Base-by-base conservation (phyloP, 2,797 vertebrate genomes). In the Scolopax rusticola region DNA sequence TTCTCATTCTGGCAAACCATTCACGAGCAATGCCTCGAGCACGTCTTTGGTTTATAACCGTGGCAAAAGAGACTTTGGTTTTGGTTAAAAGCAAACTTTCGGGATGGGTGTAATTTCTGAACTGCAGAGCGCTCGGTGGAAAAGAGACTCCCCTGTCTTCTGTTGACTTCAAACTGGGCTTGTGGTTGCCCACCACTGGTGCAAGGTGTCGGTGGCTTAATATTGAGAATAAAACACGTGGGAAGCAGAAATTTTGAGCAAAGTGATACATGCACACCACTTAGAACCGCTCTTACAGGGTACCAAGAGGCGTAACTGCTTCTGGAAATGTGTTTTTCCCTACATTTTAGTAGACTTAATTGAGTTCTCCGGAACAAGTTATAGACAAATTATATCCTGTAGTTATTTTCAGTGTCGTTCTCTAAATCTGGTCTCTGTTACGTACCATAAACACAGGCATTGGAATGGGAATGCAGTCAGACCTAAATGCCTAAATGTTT, bases 281-380 rank as follows among this genome's bases (percentile, higher is more conserved):
- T 76, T 36, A 59, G 13, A 76, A 9, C 25, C 0, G 0, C 50
- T 79, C 40, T 74, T 59, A 33, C 0, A 7, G 47, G 54, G 8
- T 15, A 21, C 36, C 70, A 8, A 3, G 85, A 28, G 38, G 13
- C 4, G 0, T 30, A 54, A n/a, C 38, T 64, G 50, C 73, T 81
- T 32, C 73, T 75, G n/a, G 79, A 20, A 33, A 2, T 12, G 23
- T n/a, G 47, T 38, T 89, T 89, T 76, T 74, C 84, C 53, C 33
- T 51, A 0, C 20, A 2, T 89, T 84, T 85, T 43, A 71, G 30
- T 10, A 8, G 30, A 3, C 40, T 47, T 47, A 61, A 28, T 12
- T 64, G 50, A 69, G 41, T 40, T 84, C 63, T 90, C 88, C 84
- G 90, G 81, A 94, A 67, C 21, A 73, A 63, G 70, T 78, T 89